Base-by-base conservation (phyloP, 2,113 vertebrate genomes). In the Craseonycteris thonglongyai region DNA sequence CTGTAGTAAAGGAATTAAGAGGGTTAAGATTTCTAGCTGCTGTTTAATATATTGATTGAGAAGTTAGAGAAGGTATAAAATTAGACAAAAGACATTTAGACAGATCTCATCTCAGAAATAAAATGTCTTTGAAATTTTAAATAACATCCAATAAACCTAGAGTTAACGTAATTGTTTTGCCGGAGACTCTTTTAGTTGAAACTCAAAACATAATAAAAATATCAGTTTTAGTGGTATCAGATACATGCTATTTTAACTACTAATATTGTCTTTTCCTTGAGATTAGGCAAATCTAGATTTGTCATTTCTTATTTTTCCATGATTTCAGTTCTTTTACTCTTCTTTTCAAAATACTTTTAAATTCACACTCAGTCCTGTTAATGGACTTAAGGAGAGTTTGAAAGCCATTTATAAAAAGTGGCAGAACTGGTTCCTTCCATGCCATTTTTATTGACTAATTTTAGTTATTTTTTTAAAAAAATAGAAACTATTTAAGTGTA, bases 391-490 rank as follows among this genome's bases (percentile, higher is more conserved):
- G 7, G 18, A 47, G 28, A 83, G 13, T 5, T 68, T 59, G 22
- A 69, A 85, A 94, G 5, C 40, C 28, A 49, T 78, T 88, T 93
- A 30, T n/a, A 88, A 49, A 63, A 84, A 49, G 15, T 56, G 19
- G 49, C 58, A 51, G 21, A 65, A 85, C 4, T 54, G 6, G 42
- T 83, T 91, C 35, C 72, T 16, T 94, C 85, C 24, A 5, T 54
- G 7, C 33, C 59, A 71, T 82, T 97, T 91, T 89, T 59, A 40
- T 86, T 72, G 16, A 76, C 22, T 63, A 21, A 83, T 83, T 95
- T 88, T 96, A 87, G 63, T 78, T 40, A 35, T 40, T 95, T 59
- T 58, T 87, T n/a, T n/a, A 40, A 38, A 86, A 81, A 81, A 72
- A 18, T 30, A 45, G 11, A 40, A 86, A 51, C n/a, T 71, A 66